These are phyloP conservation scores for Tauraco erythrolophus DNA, from an alignment of 2,113 vertebrate species.

Conservation along the genomic window DNA sequence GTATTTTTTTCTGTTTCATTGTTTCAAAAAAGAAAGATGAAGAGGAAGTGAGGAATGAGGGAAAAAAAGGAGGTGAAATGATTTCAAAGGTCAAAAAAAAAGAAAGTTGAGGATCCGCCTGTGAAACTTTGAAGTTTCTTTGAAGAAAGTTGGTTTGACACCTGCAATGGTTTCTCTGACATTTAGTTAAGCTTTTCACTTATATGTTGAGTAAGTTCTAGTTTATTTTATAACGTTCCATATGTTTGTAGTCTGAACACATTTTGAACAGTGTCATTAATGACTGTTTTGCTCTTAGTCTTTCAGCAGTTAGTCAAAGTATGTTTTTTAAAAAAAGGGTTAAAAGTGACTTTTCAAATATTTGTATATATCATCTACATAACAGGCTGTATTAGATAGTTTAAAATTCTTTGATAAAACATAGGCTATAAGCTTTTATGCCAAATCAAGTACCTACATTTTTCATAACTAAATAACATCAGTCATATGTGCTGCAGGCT, in stretches of 20 bases:
- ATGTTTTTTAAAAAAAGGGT: neutral
- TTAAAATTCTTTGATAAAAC: neutral
- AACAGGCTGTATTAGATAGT: neutral
- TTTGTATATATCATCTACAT: accelerated
- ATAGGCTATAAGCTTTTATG: neutral
- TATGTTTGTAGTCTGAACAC: neutral
- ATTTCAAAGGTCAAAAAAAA: constrained; percentile 28
- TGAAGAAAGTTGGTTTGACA: neutral
- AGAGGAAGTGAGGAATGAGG: neutral
- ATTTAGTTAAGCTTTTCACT: neutral
- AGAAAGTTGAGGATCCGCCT: neutral
- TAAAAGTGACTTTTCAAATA: neutral
- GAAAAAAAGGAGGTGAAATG: neutral
- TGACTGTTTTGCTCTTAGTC: neutral
- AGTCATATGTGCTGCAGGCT: neutral
- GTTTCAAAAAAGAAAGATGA: neutral
- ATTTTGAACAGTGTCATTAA: neutral
- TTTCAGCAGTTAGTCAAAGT: neutral
- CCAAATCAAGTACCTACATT: neutral
- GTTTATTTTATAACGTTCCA: neutral
- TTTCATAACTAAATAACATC: neutral
- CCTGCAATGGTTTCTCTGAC: neutral
- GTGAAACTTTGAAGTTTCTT: neutral
- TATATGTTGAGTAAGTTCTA: neutral
- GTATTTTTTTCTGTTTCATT: neutral